phyloP scores from a whole-genome alignment of 2,113 vertebrate genomes.

The Mustela nigripes region DNA sequence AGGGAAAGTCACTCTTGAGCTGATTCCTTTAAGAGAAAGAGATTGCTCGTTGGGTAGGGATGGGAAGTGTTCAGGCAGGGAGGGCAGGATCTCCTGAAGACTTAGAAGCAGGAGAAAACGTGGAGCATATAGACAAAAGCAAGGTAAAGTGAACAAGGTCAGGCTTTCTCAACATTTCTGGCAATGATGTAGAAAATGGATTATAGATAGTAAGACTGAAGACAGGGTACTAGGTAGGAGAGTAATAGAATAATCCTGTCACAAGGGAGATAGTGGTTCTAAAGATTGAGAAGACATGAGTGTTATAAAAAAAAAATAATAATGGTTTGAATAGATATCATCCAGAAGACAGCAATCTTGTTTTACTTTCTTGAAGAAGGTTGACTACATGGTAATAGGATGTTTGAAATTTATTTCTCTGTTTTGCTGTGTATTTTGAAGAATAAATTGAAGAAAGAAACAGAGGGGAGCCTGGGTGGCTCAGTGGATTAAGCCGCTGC shows the following conservation, averaged over 20 bases:
- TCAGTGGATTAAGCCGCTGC: too few species aligned
- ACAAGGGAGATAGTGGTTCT: not conserved
- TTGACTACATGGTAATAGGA: not conserved
- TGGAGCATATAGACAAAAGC: not conserved
- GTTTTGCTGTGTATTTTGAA: slow-evolving; percentile 2
- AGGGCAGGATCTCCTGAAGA: not conserved
- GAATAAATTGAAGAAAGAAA: not conserved
- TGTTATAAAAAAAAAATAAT: not conserved
- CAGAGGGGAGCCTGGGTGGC: not conserved
- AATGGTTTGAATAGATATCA: not conserved
- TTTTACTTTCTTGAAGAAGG: not conserved
- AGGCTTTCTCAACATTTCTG: not conserved
- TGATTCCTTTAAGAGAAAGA: not conserved
- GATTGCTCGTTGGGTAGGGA: not conserved
- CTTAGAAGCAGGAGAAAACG: not conserved
- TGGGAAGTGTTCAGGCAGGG: not conserved
- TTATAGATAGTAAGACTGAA: not conserved
- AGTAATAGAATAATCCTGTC: not conserved
- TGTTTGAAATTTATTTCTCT: not conserved
- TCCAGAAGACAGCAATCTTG: not conserved
- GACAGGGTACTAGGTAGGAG: fast-evolving
- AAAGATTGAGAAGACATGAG: not conserved
- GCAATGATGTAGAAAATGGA: not conserved
- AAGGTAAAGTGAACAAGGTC: not conserved
- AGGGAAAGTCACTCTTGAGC: not conserved